phyloP scores from a whole-genome alignment of 2,113 vertebrate species.

The Sinocyclocheilus anophthalmus region DNA sequence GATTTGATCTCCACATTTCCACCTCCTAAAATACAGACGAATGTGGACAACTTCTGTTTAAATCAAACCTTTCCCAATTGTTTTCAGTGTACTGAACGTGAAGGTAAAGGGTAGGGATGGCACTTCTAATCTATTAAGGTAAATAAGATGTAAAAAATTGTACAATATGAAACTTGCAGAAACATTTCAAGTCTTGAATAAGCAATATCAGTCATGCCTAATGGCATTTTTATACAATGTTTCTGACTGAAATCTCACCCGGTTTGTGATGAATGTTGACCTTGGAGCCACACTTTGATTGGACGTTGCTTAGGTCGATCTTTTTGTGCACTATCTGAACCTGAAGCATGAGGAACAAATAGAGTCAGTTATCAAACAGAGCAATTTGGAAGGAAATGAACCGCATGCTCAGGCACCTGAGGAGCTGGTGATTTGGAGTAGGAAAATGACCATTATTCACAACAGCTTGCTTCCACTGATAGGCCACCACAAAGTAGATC shows the following conservation, averaged over 20 bases:
- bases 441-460: neutral
- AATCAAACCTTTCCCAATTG: neutral
- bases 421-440: constrained; percentile 7
- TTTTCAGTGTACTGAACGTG: neutral
- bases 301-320: constrained; percentile 85
- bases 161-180: neutral
- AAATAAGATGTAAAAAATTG: neutral
- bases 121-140: neutral
- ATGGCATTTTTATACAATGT: neutral
- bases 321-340: constrained; percentile 89
- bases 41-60: neutral
- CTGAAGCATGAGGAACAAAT: constrained; percentile 54
- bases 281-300: constrained; percentile 87
- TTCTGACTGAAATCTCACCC: constrained; percentile 72
- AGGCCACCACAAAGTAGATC: neutral
- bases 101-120: neutral
- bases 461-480: neutral
- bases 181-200: neutral
- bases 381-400: neutral
- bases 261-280: constrained; percentile 89
- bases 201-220: neutral
- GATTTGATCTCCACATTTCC: constrained; percentile 91
- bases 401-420: neutral
- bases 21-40: constrained; percentile 76
- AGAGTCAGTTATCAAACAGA: neutral